A percentile compares a stretch with the other conserved stretches of the same genome.
Conservation (phyloP, 1,140 invertebrate genomes). For the Philopotamus ludificatus region DNA sequence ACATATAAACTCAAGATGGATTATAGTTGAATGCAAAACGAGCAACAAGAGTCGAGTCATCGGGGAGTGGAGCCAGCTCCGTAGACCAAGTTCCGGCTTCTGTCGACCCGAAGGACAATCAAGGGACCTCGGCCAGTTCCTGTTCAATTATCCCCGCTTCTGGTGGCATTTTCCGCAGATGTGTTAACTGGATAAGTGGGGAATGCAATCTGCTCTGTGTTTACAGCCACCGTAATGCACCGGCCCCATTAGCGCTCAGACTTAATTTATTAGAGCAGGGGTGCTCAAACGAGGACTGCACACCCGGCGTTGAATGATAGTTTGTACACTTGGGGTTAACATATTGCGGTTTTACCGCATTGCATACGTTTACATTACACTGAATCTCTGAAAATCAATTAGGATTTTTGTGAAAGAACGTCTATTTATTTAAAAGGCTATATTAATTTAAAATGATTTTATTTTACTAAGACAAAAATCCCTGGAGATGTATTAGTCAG, state of each 20-base stretch:
- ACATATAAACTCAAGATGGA: too few species aligned
- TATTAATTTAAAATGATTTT: too few species aligned
- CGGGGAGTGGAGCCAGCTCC: too few species aligned
- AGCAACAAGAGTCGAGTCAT: too few species aligned
- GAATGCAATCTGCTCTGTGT: constrained; percentile 24
- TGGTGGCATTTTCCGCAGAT: constrained; percentile 14
- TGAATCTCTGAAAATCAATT: too few species aligned
- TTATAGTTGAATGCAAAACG: too few species aligned
- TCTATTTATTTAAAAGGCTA: too few species aligned
- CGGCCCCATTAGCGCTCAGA: constrained; percentile 12
- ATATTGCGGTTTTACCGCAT: background rate
- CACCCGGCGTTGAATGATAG: background rate
- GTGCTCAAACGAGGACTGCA: background rate
- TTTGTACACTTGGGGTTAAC: background rate
- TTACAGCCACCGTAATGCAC: constrained; percentile 19
- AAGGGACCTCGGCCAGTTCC: background rate
- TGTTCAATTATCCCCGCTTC: background rate
- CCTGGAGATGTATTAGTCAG: too few species aligned
- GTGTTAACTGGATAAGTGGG: constrained; percentile 26
- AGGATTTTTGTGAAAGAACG: too few species aligned
- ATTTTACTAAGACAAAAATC: too few species aligned
- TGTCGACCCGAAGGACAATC: background rate
- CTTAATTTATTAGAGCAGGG: constrained; percentile 9
- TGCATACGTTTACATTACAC: too few species aligned
- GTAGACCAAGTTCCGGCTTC: background rate